phyloP scores from a whole-genome alignment of 2,888 invertebrate genomes.

The Cataglyphis cursor region DNA sequence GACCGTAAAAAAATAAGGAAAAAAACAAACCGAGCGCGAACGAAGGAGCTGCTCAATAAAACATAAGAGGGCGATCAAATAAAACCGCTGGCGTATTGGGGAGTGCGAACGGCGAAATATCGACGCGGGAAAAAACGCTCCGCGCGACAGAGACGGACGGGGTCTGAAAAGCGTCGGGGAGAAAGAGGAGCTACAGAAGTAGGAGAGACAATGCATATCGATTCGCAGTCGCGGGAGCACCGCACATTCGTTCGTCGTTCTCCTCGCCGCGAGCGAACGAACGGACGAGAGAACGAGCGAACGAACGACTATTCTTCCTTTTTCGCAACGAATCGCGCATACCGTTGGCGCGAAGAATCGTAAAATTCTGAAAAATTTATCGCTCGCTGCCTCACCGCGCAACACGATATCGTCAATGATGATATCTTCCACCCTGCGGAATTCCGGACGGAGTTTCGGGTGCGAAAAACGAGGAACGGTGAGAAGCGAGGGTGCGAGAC shows the following conservation, averaged over 20 bases:
- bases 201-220: constrained; percentile 60
- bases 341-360: constrained; percentile 69
- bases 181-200: neutral
- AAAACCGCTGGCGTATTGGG: constrained; percentile 66
- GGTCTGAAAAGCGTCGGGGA: constrained; percentile 32
- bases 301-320: constrained; percentile 66
- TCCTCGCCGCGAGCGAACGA: constrained; percentile 27
- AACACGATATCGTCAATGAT: constrained; percentile 58
- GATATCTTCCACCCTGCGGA: constrained; percentile 61
- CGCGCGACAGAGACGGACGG: constrained; percentile 27
- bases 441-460: constrained; percentile 55
- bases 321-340: constrained; percentile 68
- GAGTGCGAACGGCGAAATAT: constrained; percentile 39
- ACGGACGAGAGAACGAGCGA: constrained; percentile 3
- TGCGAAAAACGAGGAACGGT: constrained; percentile 18
- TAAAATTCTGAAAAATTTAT: constrained; percentile 80
- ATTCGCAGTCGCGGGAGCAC: constrained; percentile 55
- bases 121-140: constrained; percentile 30
- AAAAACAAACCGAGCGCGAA: constrained; percentile 48
- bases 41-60: constrained; percentile 77
- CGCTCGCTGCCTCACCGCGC: constrained; percentile 61
- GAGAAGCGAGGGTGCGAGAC: constrained; percentile 57
- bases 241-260: constrained; percentile 58
- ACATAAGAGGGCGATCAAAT: constrained; percentile 78
- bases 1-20: constrained; percentile 55